phyloP scores from a whole-genome alignment of 2,888 invertebrate species.

The Heliconius hortense region DNA sequence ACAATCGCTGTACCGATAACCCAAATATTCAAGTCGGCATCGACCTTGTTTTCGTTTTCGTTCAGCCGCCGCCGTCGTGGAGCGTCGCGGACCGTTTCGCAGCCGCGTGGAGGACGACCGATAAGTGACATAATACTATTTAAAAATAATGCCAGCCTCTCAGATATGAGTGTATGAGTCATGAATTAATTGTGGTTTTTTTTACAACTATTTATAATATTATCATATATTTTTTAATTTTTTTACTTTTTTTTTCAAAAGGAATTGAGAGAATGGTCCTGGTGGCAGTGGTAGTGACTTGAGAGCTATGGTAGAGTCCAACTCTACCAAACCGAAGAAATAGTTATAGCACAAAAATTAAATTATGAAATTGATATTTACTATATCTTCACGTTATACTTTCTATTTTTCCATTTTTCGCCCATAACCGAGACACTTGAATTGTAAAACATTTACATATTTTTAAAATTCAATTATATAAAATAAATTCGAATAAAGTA shows the following conservation, averaged over 20 bases:
- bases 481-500: too few relatives aligned
- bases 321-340: too few relatives aligned
- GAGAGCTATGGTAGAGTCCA: not conserved
- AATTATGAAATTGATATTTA: too few relatives aligned
- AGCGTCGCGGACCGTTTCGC: slow-evolving; percentile 51
- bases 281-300: too few relatives aligned
- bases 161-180: slow-evolving; percentile 25
- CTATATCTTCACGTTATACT: too few relatives aligned
- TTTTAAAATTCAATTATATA: too few relatives aligned
- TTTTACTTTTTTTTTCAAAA: not conserved
- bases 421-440: too few relatives aligned
- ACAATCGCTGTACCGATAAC: slow-evolving; percentile 55
- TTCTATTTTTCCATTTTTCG: too few relatives aligned
- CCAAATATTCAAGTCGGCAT: slow-evolving; percentile 68
- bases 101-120: slow-evolving; percentile 48
- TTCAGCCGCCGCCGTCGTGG: slow-evolving; percentile 46
- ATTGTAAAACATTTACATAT: too few relatives aligned
- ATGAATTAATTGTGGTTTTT: slow-evolving; percentile 21
- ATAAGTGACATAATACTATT: slow-evolving; percentile 56
- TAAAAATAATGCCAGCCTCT: slow-evolving; percentile 46
- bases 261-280: slow-evolving; percentile 1
- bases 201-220: not conserved
- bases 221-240: too few relatives aligned
- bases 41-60: slow-evolving; percentile 79
- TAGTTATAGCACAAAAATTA: too few relatives aligned